Conservation (phyloP, 2,888 invertebrate species). For the Tetramorium bicarinatum region DNA sequence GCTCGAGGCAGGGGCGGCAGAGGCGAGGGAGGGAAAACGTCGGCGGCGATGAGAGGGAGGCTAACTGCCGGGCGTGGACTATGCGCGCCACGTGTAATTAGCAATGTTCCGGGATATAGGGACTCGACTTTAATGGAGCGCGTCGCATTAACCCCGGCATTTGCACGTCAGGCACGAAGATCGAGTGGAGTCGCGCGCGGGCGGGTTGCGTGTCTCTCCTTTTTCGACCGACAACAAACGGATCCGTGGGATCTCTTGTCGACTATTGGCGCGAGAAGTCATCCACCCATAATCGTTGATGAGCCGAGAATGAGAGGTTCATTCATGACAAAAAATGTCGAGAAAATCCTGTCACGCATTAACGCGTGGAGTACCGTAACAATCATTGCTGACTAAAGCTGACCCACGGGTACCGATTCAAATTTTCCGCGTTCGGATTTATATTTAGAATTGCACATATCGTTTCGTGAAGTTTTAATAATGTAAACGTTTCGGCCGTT, state of each 20-base stretch:
- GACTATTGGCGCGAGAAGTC: conserved; percentile 42
- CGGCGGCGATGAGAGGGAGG: conserved; percentile 31
- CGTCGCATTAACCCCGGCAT: conserved; percentile 78
- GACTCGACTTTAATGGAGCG: conserved; percentile 81
- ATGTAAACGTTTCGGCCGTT: not conserved
- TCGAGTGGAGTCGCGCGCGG: conserved; percentile 74
- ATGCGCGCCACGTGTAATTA: conserved; percentile 78
- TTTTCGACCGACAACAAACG: conserved; percentile 68
- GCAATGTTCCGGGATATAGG: conserved; percentile 76
- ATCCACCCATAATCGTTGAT: not conserved
- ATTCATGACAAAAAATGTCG: not conserved
- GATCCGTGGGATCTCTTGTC: conserved; percentile 60
- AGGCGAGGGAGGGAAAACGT: conserved; percentile 19
- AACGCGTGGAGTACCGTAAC: not conserved
- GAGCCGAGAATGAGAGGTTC: not conserved
- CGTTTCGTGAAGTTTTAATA: not conserved
- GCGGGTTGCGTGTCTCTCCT: conserved; percentile 62
- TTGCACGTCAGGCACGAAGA: conserved; percentile 79
- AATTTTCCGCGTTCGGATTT: not conserved
- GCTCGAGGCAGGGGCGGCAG: not conserved
- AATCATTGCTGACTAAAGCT: not conserved
- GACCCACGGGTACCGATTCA: not conserved
- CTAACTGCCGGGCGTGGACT: conserved; percentile 66
- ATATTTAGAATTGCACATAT: not conserved
- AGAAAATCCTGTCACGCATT: not conserved